These are phyloP conservation scores for Butorides virescens DNA, from an alignment of 2,113 vertebrate species.

Conservation along the genomic window DNA sequence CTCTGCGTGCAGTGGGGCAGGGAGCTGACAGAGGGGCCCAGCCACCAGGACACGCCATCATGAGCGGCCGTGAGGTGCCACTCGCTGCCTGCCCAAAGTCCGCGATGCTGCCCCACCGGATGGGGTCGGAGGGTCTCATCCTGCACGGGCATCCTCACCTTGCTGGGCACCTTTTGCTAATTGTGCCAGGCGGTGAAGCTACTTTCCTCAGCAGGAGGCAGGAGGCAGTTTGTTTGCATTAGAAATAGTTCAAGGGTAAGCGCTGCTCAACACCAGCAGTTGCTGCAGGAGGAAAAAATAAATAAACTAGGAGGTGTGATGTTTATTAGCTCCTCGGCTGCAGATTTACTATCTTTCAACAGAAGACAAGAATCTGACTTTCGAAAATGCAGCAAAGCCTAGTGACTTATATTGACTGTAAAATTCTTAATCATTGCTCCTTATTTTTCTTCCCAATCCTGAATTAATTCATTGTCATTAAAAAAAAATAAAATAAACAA, in stretches of 20 bases:
- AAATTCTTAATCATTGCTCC: not conserved
- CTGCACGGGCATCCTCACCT: accelerated
- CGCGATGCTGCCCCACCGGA: accelerated
- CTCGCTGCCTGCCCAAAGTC: not conserved
- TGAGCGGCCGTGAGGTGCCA: slow-evolving; percentile 5
- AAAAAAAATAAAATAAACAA: not conserved
- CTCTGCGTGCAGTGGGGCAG: accelerated
- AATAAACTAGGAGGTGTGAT: not conserved
- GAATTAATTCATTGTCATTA: not conserved
- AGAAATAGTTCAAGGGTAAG: not conserved
- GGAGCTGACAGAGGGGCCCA: not conserved
- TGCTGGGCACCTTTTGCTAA: not conserved
- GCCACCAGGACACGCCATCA: not conserved
- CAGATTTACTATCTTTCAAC: not conserved
- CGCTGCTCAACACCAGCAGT: not conserved
- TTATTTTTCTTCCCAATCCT: not conserved
- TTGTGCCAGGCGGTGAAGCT: not conserved
- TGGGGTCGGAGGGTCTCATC: not conserved
- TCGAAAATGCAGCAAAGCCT: not conserved
- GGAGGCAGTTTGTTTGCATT: not conserved
- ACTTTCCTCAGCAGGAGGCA: not conserved
- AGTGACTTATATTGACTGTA: not conserved
- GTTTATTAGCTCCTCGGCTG: not conserved
- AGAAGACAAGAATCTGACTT: not conserved
- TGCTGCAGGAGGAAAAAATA: not conserved